Evolutionary conservation across 2,888 invertebrate genomes (phyloP).

Genomic region (Plagodis dolabraria): DNA sequence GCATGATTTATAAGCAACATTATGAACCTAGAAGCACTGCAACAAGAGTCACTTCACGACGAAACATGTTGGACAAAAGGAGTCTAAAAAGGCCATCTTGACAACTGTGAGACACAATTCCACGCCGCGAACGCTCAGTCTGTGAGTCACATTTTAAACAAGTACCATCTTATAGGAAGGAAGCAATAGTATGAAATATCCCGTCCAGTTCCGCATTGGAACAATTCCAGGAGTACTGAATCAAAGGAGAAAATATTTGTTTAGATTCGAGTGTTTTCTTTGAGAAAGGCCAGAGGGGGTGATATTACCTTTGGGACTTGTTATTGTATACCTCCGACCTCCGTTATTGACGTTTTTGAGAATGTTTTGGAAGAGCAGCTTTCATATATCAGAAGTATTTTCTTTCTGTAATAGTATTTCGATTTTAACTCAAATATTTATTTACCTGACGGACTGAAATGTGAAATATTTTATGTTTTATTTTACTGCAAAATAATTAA

Average conservation of each 20-base stretch:
- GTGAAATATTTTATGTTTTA: no score
- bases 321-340: slow-evolving; percentile 29
- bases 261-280: slow-evolving; percentile 48
- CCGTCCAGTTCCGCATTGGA: slow-evolving; percentile 58
- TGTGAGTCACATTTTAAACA: slow-evolving; percentile 41
- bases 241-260: slow-evolving; percentile 59
- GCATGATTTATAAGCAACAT: no score
- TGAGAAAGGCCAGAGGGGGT: slow-evolving; percentile 33
- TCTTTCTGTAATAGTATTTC: no score
- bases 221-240: slow-evolving; percentile 54
- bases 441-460: neutral
- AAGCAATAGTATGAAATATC: slow-evolving; percentile 59
- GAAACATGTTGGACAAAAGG: no score
- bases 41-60: no score
- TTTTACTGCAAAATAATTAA: no score
- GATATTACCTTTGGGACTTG: slow-evolving; percentile 30
- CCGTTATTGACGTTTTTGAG: slow-evolving; percentile 16
- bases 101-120: neutral
- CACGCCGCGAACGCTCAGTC: slow-evolving; percentile 25
- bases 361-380: slow-evolving; percentile 2
- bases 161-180: slow-evolving; percentile 53
- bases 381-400: slow-evolving; percentile 1
- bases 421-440: no score
- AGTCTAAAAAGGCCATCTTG: neutral
- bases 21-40: no score